A percentile compares a stretch with the other conserved stretches of the same genome.
phyloP scores from a whole-genome alignment of 2,888 invertebrate genomes.

The Clepsis dumicolana region DNA sequence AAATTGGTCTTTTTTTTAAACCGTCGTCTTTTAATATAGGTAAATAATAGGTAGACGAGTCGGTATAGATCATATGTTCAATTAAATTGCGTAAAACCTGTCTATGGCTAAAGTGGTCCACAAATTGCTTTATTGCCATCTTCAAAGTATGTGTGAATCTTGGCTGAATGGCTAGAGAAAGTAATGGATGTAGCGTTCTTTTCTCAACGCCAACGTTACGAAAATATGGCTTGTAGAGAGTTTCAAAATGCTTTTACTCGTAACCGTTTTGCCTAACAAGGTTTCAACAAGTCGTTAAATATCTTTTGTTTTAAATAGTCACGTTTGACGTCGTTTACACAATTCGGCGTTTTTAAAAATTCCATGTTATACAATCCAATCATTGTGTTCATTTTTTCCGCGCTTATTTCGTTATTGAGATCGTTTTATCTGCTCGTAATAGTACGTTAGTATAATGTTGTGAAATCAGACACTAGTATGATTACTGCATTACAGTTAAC shows the following conservation, averaged over 20 bases:
- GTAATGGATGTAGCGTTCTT: slow-evolving; percentile 51
- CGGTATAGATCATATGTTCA: background rate
- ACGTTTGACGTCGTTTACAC: slow-evolving; percentile 30
- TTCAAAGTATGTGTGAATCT: slow-evolving; percentile 58
- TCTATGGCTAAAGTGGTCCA: slow-evolving; percentile 36
- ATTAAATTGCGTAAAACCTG: slow-evolving; percentile 28
- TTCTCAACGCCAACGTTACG: slow-evolving; percentile 44
- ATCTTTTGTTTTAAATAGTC: slow-evolving; percentile 32
- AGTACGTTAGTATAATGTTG: slow-evolving; percentile 15
- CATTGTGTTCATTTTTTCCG: slow-evolving; percentile 24
- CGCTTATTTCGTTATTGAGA: slow-evolving; percentile 19
- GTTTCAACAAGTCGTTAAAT: slow-evolving; percentile 22
- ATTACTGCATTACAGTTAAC: slow-evolving; percentile 14
- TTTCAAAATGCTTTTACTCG: slow-evolving; percentile 46
- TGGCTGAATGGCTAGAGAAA: slow-evolving; percentile 60
- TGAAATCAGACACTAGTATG: slow-evolving; percentile 22
- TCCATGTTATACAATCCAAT: slow-evolving; percentile 31
- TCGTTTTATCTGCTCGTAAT: slow-evolving; percentile 15
- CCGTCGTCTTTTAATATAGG: background rate
- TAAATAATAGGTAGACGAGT: background rate
- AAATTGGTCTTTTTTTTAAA: background rate
- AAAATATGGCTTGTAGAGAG: slow-evolving; percentile 37
- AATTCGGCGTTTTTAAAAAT: slow-evolving; percentile 8
- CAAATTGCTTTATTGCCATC: slow-evolving; percentile 56
- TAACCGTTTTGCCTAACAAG: slow-evolving; percentile 32